phyloP scores from a whole-genome alignment of 2,797 vertebrate species.

The Sparus aurata region DNA sequence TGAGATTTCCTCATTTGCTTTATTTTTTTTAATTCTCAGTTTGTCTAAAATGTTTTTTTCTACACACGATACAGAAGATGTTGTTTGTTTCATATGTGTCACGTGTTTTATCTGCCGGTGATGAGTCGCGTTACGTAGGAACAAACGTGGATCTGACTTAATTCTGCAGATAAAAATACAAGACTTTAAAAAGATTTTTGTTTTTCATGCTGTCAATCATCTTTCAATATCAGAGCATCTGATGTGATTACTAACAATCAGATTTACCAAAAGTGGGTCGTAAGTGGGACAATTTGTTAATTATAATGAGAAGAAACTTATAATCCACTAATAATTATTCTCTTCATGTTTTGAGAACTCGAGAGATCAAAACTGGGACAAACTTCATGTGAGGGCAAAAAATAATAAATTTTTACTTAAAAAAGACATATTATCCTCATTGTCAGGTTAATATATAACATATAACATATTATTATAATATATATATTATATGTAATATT shows the following conservation, averaged over 20 bases:
- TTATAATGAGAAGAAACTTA: constrained; percentile 36
- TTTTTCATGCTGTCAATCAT: constrained; percentile 35
- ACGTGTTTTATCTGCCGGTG: too few relatives aligned
- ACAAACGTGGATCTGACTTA: neutral
- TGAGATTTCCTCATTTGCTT: too few relatives aligned
- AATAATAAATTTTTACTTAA: neutral
- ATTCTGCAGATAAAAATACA: neutral
- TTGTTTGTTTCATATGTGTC: too few relatives aligned
- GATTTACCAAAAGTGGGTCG: constrained; percentile 39
- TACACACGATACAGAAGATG: neutral
- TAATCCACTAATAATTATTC: constrained; percentile 26
- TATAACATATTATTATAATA: too few relatives aligned
- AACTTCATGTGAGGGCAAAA: constrained; percentile 3
- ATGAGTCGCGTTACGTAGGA: neutral
- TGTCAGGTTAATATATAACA: too few relatives aligned
- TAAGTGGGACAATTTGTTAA: constrained; percentile 18
- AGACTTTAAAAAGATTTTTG: neutral
- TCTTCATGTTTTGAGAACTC: neutral
- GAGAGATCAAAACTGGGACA: neutral
- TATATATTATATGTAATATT: too few relatives aligned
- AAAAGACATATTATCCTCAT: too few relatives aligned
- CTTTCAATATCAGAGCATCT: neutral
- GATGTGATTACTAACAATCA: constrained; percentile 28
- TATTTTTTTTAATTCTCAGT: neutral
- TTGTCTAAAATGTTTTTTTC: neutral